These are phyloP conservation scores for Unio pictorum DNA, from an alignment of 2,888 invertebrate species.

Conservation along the genomic window DNA sequence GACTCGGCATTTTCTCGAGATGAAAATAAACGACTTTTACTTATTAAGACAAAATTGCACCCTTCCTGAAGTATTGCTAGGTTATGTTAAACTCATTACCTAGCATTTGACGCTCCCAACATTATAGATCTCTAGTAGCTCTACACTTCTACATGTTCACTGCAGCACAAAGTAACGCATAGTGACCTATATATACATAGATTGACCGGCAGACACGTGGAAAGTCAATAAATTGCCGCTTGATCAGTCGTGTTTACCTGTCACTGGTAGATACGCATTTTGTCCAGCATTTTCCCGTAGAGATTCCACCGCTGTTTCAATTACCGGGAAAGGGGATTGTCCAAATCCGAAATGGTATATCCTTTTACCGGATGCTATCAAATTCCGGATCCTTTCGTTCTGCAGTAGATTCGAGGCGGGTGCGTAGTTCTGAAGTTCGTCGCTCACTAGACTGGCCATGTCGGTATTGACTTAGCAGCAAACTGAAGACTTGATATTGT, in stretches of 20 bases:
- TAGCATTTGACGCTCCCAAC: too few relatives aligned
- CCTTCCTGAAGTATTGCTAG: too few relatives aligned
- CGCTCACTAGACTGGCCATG: slow-evolving; percentile 28
- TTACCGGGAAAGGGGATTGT: slow-evolving; percentile 69
- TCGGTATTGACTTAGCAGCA: too few relatives aligned
- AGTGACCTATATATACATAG: neutral
- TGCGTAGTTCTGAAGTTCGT: slow-evolving; percentile 47
- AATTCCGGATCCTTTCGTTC: slow-evolving; percentile 59
- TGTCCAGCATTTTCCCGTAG: slow-evolving; percentile 59
- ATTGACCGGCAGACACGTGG: neutral
- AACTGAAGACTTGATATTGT: too few relatives aligned
- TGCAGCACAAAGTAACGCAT: too few relatives aligned
- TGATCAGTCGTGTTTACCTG: slow-evolving; percentile 48
- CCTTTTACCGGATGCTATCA: slow-evolving; percentile 53
- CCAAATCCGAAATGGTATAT: slow-evolving; percentile 70
- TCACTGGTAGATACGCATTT: slow-evolving; percentile 64
- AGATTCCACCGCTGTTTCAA: slow-evolving; percentile 58
- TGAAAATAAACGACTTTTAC: too few relatives aligned
- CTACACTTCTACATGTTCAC: too few relatives aligned
- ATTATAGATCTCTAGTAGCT: too few relatives aligned
- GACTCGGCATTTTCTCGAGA: too few relatives aligned
- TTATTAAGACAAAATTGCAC: too few relatives aligned
- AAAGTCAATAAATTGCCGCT: neutral
- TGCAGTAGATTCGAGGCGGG: slow-evolving; percentile 57
- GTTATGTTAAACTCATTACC: too few relatives aligned